These are phyloP conservation scores for Nibea albiflora DNA, from an alignment of 2,113 vertebrate genomes.

Conservation along the genomic window DNA sequence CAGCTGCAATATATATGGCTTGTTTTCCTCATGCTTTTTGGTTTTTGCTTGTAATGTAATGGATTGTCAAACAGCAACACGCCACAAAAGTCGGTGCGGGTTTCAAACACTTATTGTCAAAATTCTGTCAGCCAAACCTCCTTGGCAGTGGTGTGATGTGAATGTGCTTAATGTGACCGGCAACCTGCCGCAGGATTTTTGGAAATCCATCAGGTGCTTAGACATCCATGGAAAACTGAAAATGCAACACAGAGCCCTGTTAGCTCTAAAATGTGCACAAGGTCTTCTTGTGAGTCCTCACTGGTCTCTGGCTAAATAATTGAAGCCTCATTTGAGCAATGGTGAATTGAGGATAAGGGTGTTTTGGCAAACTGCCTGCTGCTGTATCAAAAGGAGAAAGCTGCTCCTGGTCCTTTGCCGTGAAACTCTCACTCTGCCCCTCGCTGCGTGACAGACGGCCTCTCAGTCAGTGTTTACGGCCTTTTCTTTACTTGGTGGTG, in stretches of 20 bases:
- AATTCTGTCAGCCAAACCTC: slow-evolving; percentile 32
- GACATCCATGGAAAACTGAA: slow-evolving; percentile 8
- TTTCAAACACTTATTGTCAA: slow-evolving; percentile 52
- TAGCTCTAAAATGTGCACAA: slow-evolving; percentile 22
- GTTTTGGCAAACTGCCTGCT: slow-evolving; percentile 51
- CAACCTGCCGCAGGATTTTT: slow-evolving; percentile 11
- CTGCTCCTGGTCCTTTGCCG: slow-evolving; percentile 28
- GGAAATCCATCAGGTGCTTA: slow-evolving; percentile 41
- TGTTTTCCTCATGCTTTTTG: slow-evolving; percentile 39
- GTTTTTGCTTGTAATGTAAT: slow-evolving; percentile 34
- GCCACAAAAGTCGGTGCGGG: slow-evolving; percentile 9
- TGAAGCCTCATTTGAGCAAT: slow-evolving; percentile 60
- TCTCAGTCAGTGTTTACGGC: slow-evolving; percentile 34
- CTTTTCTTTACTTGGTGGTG: slow-evolving; percentile 35
- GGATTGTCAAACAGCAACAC: slow-evolving; percentile 51
- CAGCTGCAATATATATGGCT: slow-evolving; percentile 30
- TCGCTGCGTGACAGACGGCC: neutral
- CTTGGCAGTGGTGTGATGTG: slow-evolving; percentile 14
- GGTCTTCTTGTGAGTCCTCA: slow-evolving; percentile 29
- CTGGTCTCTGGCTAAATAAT: slow-evolving; percentile 65
- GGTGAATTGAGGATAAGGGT: slow-evolving; percentile 45
- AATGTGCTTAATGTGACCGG: slow-evolving; percentile 23
- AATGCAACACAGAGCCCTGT: slow-evolving; percentile 11
- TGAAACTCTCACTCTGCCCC: slow-evolving; percentile 25
- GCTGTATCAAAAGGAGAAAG: slow-evolving; percentile 42